These are phyloP conservation scores for Aleiodes sp. DNA, from an alignment of 1,140 invertebrate species.

Conservation along the genomic window DNA sequence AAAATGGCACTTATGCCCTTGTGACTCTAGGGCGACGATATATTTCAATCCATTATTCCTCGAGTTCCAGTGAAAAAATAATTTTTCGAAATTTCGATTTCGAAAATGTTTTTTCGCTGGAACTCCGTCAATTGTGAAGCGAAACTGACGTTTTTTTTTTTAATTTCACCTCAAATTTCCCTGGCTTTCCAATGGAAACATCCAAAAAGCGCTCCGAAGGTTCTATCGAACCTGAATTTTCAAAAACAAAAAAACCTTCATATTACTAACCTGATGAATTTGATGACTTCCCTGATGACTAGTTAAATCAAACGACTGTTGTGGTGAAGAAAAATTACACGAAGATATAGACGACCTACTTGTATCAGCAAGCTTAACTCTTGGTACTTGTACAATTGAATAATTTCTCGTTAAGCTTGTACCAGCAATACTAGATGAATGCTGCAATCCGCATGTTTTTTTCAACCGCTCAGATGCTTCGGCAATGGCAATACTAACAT, in stretches of 20 bases:
- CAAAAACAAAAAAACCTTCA: too few species aligned
- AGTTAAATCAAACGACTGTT: constrained; percentile 55
- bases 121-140: too few species aligned
- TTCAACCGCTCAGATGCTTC: constrained; percentile 70
- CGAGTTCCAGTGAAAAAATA: too few species aligned
- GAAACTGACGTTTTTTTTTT: too few species aligned
- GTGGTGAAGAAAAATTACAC: constrained; percentile 56
- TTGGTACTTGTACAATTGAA: constrained; percentile 47
- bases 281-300: constrained; percentile 27
- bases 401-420: constrained; percentile 59
- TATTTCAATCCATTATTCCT: too few species aligned
- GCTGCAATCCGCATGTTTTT: constrained; percentile 68
- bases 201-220: too few species aligned
- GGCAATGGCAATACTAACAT: constrained; percentile 71
- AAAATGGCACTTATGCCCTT: too few species aligned
- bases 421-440: constrained; percentile 52
- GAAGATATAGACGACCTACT: constrained; percentile 53
- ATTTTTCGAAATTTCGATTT: too few species aligned
- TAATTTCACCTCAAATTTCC: too few species aligned
- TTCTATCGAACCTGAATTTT: too few species aligned
- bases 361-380: constrained; percentile 53
- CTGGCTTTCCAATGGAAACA: neutral
- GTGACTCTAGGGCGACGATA: too few species aligned
- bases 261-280: constrained; percentile 8
- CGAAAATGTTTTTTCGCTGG: too few species aligned